Evolutionary conservation across 2,888 invertebrate genomes (phyloP).

Genomic region (Graphium colonna): DNA sequence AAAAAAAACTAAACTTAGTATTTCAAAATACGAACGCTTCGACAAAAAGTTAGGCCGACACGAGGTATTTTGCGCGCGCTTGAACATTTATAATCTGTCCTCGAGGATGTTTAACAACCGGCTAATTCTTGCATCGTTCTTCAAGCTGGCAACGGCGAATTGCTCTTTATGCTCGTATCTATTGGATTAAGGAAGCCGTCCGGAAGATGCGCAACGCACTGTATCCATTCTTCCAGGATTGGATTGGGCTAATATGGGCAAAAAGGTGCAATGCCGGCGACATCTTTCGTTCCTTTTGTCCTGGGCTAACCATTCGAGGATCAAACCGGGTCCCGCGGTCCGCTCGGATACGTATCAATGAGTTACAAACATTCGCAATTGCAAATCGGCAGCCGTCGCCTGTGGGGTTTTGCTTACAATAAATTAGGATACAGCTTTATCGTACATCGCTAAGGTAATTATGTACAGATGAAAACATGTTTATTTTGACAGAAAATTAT

Average conservation of each 20-base stretch:
- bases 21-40: not conserved
- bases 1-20: too few relatives aligned
- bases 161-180: constrained; percentile 31
- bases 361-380: constrained; percentile 6
- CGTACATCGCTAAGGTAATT: too few relatives aligned
- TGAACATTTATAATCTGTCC: constrained; percentile 20
- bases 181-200: constrained; percentile 41
- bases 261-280: constrained; percentile 47
- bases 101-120: constrained; percentile 33
- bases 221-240: constrained; percentile 43
- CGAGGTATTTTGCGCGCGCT: not conserved
- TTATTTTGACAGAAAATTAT: too few relatives aligned
- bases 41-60: not conserved
- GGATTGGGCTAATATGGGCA: constrained; percentile 57
- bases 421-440: too few relatives aligned
- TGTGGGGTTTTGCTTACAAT: not conserved
- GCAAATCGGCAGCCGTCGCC: constrained; percentile 1
- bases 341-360: constrained; percentile 5
- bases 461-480: too few relatives aligned
- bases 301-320: constrained; percentile 12
- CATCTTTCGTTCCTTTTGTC: constrained; percentile 42
- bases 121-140: constrained; percentile 41
- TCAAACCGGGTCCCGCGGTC: constrained; percentile 8
- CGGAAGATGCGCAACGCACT: constrained; percentile 43
- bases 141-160: constrained; percentile 36